These are phyloP conservation scores for Oscheius sp. DNA, from an alignment of 2,888 invertebrate species.

Conservation along the genomic window DNA sequence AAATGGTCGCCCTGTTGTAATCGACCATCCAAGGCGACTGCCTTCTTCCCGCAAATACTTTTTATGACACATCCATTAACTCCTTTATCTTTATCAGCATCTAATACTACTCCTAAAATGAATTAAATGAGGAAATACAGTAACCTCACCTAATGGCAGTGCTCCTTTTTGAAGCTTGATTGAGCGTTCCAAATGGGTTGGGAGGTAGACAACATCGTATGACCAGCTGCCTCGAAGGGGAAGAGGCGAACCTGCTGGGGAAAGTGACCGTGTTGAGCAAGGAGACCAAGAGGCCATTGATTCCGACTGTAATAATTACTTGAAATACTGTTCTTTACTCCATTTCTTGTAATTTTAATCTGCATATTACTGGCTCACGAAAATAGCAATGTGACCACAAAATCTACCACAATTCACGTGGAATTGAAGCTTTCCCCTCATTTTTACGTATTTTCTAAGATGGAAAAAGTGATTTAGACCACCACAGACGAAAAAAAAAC, in stretches of 20 bases:
- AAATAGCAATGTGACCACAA: background rate
- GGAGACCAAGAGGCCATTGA: slow-evolving; percentile 72
- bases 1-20: slow-evolving; percentile 79
- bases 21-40: slow-evolving; percentile 78
- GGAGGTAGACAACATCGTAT: slow-evolving; percentile 74
- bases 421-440: no score
- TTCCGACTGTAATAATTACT: slow-evolving; percentile 64
- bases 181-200: slow-evolving; percentile 77
- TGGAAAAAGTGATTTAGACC: no score
- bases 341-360: no score
- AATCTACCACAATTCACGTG: no score
- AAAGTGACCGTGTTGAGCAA: slow-evolving; percentile 68
- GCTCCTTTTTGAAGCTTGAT: slow-evolving; percentile 78
- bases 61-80: slow-evolving; percentile 78
- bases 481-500: no score
- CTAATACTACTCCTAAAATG: slow-evolving; percentile 77
- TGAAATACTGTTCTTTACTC: no score
- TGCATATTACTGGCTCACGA: background rate
- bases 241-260: slow-evolving; percentile 68
- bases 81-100: slow-evolving; percentile 77
- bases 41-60: slow-evolving; percentile 76
- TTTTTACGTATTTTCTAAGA: no score
- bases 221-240: slow-evolving; percentile 69
- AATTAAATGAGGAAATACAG: background rate
- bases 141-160: slow-evolving; percentile 76